These are phyloP conservation scores for Girardinichthys multiradiatus DNA, from an alignment of 2,113 vertebrate genomes.

Conservation along the genomic window DNA sequence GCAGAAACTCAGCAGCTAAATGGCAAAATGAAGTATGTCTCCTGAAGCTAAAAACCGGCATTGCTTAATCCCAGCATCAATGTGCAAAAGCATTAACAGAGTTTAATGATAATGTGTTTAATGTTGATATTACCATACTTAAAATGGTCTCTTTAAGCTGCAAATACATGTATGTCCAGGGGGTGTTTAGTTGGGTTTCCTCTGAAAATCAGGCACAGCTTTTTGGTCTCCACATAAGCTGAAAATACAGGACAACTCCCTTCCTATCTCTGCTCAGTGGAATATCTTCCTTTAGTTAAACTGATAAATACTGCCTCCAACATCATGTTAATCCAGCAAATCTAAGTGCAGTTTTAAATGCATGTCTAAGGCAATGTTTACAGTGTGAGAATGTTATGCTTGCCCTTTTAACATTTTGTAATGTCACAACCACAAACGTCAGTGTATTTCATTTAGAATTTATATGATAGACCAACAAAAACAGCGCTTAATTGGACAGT, in stretches of 20 bases:
- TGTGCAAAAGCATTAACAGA: background rate
- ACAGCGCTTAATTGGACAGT: background rate
- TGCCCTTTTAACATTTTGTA: background rate
- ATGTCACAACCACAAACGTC: background rate
- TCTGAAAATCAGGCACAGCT: slow-evolving; percentile 31
- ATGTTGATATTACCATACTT: slow-evolving; percentile 7
- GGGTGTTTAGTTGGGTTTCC: slow-evolving; percentile 31
- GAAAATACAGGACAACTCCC: slow-evolving; percentile 36
- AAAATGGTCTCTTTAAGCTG: slow-evolving; percentile 20
- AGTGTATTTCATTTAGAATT: background rate
- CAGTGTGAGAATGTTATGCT: background rate
- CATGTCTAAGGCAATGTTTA: slow-evolving; percentile 55
- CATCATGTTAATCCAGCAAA: slow-evolving; percentile 58
- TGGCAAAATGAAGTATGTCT: background rate
- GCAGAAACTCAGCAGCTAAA: background rate
- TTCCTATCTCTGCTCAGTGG: slow-evolving; percentile 50
- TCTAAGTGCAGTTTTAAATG: slow-evolving; percentile 42
- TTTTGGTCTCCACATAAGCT: slow-evolving; percentile 44
- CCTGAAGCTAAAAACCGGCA: background rate
- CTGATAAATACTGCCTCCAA: slow-evolving; percentile 65
- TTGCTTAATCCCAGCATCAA: background rate
- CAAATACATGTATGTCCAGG: slow-evolving; percentile 16
- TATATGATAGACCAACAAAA: background rate
- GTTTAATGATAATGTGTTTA: background rate
- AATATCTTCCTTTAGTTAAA: slow-evolving; percentile 59